phyloP scores from a whole-genome alignment of 2,113 vertebrate genomes.

The Otus sunia region DNA sequence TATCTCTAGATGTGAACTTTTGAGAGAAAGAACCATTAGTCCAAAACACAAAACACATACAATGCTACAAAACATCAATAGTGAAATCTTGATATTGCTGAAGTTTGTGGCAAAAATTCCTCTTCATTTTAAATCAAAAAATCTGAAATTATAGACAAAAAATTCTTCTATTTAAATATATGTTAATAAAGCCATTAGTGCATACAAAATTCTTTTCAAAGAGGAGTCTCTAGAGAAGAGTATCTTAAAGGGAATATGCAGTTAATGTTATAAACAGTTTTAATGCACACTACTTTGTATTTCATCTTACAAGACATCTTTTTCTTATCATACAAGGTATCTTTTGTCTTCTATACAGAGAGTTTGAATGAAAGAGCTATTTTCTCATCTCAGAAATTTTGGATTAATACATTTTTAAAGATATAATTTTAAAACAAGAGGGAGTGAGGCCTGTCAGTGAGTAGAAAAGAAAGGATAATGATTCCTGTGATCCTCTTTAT shows the following conservation, averaged over 20 bases:
- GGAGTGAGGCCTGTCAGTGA: neutral
- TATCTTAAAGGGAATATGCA: neutral
- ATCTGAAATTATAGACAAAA: neutral
- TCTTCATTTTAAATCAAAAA: neutral
- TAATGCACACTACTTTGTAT: neutral
- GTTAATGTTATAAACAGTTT: neutral
- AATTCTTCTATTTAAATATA: neutral
- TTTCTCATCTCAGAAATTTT: neutral
- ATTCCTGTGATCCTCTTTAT: neutral
- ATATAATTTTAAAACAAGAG: neutral
- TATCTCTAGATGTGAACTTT: neutral
- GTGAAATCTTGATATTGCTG: neutral
- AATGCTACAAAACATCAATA: accelerated
- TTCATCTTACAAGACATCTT: neutral
- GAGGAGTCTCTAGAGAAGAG: neutral
- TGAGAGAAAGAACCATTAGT: neutral
- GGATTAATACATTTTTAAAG: neutral
- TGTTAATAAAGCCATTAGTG: neutral
- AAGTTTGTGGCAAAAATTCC: neutral
- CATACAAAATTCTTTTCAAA: neutral
- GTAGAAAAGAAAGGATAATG: neutral
- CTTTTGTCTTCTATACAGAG: neutral
- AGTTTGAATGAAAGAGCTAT: neutral
- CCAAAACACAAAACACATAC: neutral
- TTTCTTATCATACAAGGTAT: neutral